These are phyloP conservation scores for Sebastes matsubarae DNA, from an alignment of 2,797 vertebrate species.

Conservation along the genomic window DNA sequence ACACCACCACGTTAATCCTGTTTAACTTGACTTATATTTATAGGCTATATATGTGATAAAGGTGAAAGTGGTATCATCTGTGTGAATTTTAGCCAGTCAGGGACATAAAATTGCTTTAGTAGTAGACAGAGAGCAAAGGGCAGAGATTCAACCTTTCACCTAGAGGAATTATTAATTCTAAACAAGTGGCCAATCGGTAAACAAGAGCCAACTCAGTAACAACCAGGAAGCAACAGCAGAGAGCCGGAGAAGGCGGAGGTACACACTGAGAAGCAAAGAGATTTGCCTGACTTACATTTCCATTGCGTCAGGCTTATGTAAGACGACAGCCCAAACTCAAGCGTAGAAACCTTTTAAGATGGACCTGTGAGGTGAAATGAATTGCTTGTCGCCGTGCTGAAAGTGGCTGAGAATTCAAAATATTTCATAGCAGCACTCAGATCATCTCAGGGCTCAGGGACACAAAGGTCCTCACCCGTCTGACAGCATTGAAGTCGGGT, in stretches of 20 bases:
- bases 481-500: neutral
- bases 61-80: neutral
- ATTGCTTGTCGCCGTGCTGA: neutral
- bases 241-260: neutral
- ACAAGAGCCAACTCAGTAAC: neutral
- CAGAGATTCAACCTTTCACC: conserved; percentile 10
- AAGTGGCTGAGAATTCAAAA: conserved; percentile 19
- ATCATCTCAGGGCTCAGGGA: neutral
- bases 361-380: conserved; percentile 19
- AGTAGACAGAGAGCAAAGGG: neutral
- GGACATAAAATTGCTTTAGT: neutral
- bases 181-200: neutral
- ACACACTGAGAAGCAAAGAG: neutral
- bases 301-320: neutral
- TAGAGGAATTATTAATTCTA: conserved; percentile 12
- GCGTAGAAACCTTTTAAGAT: conserved; percentile 15
- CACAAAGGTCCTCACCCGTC: neutral
- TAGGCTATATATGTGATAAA: neutral
- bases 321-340: neutral
- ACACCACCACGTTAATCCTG: neutral
- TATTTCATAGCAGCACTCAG: conserved; percentile 20
- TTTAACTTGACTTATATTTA: neutral
- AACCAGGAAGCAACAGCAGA: conserved; percentile 32
- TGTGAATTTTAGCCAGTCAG: neutral
- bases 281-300: conserved; percentile 20